phyloP scores from a whole-genome alignment of 2,888 invertebrate genomes.

The Cephus spinipes region DNA sequence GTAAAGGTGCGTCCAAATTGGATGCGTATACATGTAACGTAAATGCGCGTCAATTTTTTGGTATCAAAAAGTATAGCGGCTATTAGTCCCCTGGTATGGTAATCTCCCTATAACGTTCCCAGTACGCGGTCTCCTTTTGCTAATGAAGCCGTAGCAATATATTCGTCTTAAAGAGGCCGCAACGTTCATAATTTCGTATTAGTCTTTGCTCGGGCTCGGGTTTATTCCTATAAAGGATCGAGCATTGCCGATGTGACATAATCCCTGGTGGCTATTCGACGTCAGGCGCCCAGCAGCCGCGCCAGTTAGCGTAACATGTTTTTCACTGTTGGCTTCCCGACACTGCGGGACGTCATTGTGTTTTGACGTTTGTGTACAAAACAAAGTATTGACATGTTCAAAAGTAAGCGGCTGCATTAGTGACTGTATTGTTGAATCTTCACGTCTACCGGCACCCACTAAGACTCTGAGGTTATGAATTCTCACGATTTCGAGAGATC shows the following conservation, averaged over 20 bases:
- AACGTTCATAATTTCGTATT: slow-evolving; percentile 4
- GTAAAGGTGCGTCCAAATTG: not conserved
- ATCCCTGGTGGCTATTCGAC: slow-evolving; percentile 50
- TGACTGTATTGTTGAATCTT: slow-evolving; percentile 40
- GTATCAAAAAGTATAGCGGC: not conserved
- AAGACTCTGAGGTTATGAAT: slow-evolving; percentile 40
- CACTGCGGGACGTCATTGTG: slow-evolving; percentile 48
- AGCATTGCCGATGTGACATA: slow-evolving; percentile 36
- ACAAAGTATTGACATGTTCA: slow-evolving; percentile 59
- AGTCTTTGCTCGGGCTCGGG: slow-evolving; percentile 1
- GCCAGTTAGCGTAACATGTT: slow-evolving; percentile 42
- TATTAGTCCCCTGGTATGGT: not conserved
- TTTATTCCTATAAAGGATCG: not conserved
- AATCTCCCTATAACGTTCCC: not conserved
- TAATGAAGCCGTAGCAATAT: slow-evolving; percentile 32
- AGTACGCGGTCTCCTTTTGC: slow-evolving; percentile 12
- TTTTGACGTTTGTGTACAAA: slow-evolving; percentile 60
- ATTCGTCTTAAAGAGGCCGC: slow-evolving; percentile 25
- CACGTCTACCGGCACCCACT: slow-evolving; percentile 23
- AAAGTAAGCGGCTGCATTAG: slow-evolving; percentile 42
- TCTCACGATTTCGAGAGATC: slow-evolving; percentile 48
- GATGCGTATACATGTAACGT: not conserved
- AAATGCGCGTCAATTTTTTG: not conserved
- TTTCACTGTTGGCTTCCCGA: slow-evolving; percentile 43
- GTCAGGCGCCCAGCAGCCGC: slow-evolving; percentile 44